phyloP scores from a whole-genome alignment of 2,113 vertebrate species.

The Tetrax tetrax region DNA sequence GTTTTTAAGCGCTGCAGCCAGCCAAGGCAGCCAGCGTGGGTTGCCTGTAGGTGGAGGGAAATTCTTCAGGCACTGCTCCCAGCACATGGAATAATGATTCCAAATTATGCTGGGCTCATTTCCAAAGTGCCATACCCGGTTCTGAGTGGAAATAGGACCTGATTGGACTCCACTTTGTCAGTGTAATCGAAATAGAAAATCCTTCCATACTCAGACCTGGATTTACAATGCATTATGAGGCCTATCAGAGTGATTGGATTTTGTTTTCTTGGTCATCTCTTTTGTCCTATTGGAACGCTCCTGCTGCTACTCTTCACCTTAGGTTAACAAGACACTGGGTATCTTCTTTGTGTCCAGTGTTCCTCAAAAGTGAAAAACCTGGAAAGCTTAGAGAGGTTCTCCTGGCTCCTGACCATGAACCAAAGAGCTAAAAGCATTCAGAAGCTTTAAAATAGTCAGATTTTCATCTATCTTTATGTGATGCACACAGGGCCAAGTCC shows the following conservation, averaged over 20 bases:
- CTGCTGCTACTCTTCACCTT: not conserved
- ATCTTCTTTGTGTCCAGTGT: not conserved
- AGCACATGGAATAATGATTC: slow-evolving; percentile 61
- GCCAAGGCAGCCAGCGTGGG: slow-evolving; percentile 68
- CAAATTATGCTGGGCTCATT: slow-evolving; percentile 18
- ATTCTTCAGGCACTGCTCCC: slow-evolving; percentile 71
- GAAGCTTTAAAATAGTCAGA: not conserved
- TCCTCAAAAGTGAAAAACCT: not conserved
- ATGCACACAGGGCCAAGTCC: not conserved
- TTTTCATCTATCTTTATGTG: not conserved
- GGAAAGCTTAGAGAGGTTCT: not conserved
- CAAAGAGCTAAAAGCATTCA: not conserved
- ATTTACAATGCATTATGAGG: not conserved
- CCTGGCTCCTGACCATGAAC: not conserved
- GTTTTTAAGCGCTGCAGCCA: slow-evolving; percentile 44
- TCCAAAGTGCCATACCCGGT: slow-evolving; percentile 58
- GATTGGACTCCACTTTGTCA: slow-evolving; percentile 23
- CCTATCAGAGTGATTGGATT: not conserved
- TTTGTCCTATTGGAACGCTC: not conserved
- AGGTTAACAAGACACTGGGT: not conserved
- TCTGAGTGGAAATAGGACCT: slow-evolving; percentile 40
- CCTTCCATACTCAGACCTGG: not conserved
- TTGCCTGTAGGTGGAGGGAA: slow-evolving; percentile 70
- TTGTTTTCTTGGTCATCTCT: not conserved
- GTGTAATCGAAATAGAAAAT: not conserved